phyloP scores from a whole-genome alignment of 2,888 invertebrate genomes.

The Eristalis arbustorum region DNA sequence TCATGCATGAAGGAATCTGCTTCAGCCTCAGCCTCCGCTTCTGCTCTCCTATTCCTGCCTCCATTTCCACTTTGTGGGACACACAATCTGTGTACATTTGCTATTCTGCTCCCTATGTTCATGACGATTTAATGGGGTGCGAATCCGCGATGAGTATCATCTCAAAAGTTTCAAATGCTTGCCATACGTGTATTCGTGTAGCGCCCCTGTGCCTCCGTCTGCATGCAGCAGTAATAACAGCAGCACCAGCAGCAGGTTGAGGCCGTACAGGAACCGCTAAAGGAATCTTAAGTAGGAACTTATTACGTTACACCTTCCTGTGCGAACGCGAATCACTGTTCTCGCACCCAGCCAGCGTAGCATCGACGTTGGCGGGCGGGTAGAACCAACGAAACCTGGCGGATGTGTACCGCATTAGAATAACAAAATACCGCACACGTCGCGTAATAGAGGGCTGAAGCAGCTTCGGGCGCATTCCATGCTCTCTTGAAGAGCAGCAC shows the following conservation, averaged over 20 bases:
- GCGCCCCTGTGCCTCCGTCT: background rate
- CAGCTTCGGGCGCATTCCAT: constrained; percentile 10
- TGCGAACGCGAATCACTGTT: constrained; percentile 45
- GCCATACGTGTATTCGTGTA: background rate
- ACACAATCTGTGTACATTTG: constrained; percentile 67
- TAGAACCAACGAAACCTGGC: background rate
- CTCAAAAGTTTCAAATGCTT: constrained; percentile 60
- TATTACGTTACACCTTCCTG: constrained; percentile 62
- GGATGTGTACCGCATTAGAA: constrained; percentile 52
- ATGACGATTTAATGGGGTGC: constrained; percentile 70
- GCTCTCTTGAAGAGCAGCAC: background rate
- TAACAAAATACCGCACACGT: constrained; percentile 53
- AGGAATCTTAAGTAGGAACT: constrained; percentile 66
- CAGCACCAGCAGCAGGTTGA: constrained; percentile 29
- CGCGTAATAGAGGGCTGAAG: constrained; percentile 19
- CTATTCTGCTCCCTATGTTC: constrained; percentile 58
- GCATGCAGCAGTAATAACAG: constrained; percentile 16
- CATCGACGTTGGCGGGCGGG: background rate
- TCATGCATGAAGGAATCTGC: constrained; percentile 62
- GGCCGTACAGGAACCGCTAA: constrained; percentile 48
- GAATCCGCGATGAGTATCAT: constrained; percentile 69
- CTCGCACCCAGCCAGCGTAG: constrained; percentile 15
- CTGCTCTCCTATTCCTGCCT: background rate
- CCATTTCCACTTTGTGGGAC: constrained; percentile 52
- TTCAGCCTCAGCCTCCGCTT: background rate